Base-by-base conservation (phyloP, 2,888 invertebrate species). In the Allygus modestus region DNA sequence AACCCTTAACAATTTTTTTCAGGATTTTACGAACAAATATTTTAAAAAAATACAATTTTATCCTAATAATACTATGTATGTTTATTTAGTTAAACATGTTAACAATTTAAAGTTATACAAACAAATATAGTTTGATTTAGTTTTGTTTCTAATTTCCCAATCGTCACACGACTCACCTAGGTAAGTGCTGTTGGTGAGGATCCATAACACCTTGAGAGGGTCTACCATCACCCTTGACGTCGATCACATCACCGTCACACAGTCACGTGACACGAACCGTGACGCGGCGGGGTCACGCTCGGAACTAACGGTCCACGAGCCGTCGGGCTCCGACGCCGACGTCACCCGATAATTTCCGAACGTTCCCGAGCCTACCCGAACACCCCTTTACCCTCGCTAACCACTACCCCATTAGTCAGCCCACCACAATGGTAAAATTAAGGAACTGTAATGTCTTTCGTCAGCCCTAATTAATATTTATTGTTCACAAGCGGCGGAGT, bases 121-220 rank as follows among this genome's bases (percentile, higher is more conserved):
- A n/a, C n/a, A n/a, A n/a, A n/a, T n/a, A n/a, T n/a, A n/a, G n/a
- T n/a, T n/a, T n/a, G n/a, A n/a, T n/a, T n/a, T n/a, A n/a, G n/a
- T n/a, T n/a, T n/a, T n/a, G n/a, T n/a, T n/a, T n/a, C n/a, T n/a
- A n/a, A n/a, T n/a, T n/a, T n/a, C n/a, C n/a, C n/a, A n/a, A n/a
- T n/a, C n/a, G n/a, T n/a, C n/a, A n/a, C n/a, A n/a, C n/a, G n/a
- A n/a, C 81, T 1, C 23, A 61, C 81, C 81, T 61, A 81, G 31
- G 17, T 81, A 81, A 81, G 81, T 81, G 61, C 81, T 81, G 65
- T 81, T 81, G 37, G 81, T 81, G 17, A 81, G 61, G 37, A 81
- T 61, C 81, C 81, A 81, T n/a, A 81, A 23, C 1, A 81, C 81
- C 31, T 81, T 81, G 23, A 81, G 81, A 17, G 81, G 81, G 23